Base-by-base conservation (phyloP, 2,888 invertebrate species). In the Melinopterus prodromus region DNA sequence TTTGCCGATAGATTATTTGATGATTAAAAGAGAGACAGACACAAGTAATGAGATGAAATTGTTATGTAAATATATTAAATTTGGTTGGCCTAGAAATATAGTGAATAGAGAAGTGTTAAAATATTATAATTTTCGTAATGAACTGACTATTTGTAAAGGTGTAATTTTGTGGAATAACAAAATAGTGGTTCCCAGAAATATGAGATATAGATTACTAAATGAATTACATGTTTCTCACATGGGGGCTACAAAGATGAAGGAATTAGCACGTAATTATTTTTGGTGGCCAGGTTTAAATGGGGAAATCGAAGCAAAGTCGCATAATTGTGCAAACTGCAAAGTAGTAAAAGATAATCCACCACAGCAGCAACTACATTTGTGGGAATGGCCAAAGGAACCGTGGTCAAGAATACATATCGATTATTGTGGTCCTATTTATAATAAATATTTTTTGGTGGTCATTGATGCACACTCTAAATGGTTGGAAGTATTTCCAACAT, bases 391-490 rank as follows among this genome's bases (percentile, higher is more conserved):
- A n/a, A 72, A 16, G 15, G 72, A 72, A 15, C 35, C 1, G 26
- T 70, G 6, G 9, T 16, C 72, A 16, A 70, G 80, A 26, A 38
- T 82, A n/a, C n/a, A n/a, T 76, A 78, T 82, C 9, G 82, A 82
- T 80, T 79, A 38, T 79, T 78, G 79, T 69, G 76, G 81, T 1
- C 79, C 80, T 14, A 71, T 82, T 16, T 53, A 72, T 15, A 72
- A 69, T 37, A 75, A 82, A 75, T 71, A 72, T 69, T 79, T 79
- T 80, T 80, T 82, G 9, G 36, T 82, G 16, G 69, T 78, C 26
- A 14, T 79, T 12, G 81, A 82, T 79, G n/a, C 80, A n/a, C 38
- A 78, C 71, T 74, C 78, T 35, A 82, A 81, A 78, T 82, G 80
- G 80, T n/a, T 78, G 6, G 80, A 82, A 78, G 80, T 81, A 15